These are phyloP conservation scores for Protobothrops flavoviridis DNA, from an alignment of 2,113 vertebrate species.

Conservation along the genomic window DNA sequence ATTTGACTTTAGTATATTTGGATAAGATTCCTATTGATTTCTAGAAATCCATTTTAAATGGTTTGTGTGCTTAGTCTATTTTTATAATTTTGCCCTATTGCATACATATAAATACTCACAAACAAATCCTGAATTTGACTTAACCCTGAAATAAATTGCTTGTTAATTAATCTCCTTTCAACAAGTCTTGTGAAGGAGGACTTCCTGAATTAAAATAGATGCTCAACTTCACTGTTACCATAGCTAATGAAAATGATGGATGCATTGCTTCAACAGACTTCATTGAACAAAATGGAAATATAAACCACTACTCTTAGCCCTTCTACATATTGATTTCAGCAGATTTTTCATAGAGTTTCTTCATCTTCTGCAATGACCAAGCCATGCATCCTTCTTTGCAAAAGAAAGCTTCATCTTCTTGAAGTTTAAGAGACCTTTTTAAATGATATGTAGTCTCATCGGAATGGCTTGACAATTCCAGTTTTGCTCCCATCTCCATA, in stretches of 20 bases:
- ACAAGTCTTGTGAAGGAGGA: background rate
- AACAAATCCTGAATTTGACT: background rate
- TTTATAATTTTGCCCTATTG: background rate
- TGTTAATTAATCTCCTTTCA: background rate
- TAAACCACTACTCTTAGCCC: background rate
- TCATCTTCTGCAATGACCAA: background rate
- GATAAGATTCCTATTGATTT: conserved; percentile 23
- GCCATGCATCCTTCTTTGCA: background rate
- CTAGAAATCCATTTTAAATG: conserved; percentile 10
- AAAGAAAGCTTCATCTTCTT: background rate
- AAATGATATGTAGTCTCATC: background rate
- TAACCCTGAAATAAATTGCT: background rate
- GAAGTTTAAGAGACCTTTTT: background rate
- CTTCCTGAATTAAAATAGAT: background rate
- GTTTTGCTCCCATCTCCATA: background rate
- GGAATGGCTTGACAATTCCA: background rate
- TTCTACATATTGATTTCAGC: background rate
- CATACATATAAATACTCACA: background rate
- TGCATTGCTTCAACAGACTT: background rate
- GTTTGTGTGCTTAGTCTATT: background rate
- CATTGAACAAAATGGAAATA: background rate
- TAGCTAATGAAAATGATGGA: background rate
- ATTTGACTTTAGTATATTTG: conserved; percentile 9
- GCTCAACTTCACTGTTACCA: too few species aligned
- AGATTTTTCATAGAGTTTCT: background rate